Conservation (phyloP, 1,140 invertebrate genomes). For the Cyclargus thomasi region DNA sequence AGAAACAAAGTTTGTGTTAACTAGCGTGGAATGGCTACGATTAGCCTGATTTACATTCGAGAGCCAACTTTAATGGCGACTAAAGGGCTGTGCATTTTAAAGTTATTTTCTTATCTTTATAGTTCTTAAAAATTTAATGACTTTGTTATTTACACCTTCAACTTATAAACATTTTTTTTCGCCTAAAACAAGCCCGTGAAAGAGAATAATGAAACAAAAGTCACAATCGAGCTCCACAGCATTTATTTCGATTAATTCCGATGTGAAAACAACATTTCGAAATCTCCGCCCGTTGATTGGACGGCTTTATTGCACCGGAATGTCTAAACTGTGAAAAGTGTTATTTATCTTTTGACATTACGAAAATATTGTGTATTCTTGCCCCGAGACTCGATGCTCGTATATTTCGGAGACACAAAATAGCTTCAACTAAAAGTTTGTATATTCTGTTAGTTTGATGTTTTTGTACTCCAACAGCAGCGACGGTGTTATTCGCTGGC, state of each 20-base stretch:
- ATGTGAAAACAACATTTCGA: slow-evolving; percentile 6
- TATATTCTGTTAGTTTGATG: not conserved
- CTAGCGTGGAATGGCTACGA: not conserved
- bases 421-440: not conserved
- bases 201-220: not conserved
- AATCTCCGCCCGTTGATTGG: slow-evolving; percentile 8
- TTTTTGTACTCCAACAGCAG: not conserved
- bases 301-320: slow-evolving; percentile 15
- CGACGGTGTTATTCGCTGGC: not conserved
- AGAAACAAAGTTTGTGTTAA: slow-evolving; percentile 1
- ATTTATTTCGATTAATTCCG: slow-evolving; percentile 4
- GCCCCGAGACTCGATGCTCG: not conserved
- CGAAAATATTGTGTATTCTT: not conserved
- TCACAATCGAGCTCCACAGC: not conserved
- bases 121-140: not conserved
- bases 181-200: not conserved
- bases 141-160: no score
- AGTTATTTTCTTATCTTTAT: not conserved
- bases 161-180: not conserved
- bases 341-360: not conserved
- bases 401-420: not conserved
- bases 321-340: slow-evolving; percentile 6
- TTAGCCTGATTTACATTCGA: not conserved
- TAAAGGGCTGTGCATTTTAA: not conserved
- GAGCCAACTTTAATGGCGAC: not conserved